Evolutionary conservation across 2,797 vertebrate species (phyloP), one percentile per base, ranked within the genome.

Genomic region (Eupleurogrammus muticus): DNA sequence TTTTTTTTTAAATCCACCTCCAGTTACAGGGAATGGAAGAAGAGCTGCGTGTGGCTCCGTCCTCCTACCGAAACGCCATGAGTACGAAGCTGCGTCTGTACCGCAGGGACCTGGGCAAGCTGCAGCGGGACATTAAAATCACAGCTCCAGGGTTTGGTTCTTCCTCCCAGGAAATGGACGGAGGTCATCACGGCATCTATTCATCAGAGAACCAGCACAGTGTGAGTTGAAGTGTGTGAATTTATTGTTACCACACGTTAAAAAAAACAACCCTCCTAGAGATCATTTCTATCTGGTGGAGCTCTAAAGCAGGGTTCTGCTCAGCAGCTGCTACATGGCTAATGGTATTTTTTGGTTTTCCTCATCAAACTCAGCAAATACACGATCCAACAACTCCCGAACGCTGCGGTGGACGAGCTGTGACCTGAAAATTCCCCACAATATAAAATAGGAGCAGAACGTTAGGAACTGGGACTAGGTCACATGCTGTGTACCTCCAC

Each of bases 1-100:
- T 14, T 44, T 58, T 2, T 34, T 46, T n/a, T n/a, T n/a, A n/a
- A n/a, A 40, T 73, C 23, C 13, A 0, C 68, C 21, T 75, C 0
- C 82, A 99, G 97, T 88, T 99, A 64, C 93, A 93, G 79, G 96
- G 96, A 52, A 99, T 99, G 98, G 97, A 99, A 48, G 94, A 96
- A 42, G 98, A 99, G 74, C 82, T 99, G 77, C 94, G 94, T 9
- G 87, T 85, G 0, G 97, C 97, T 10, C 97, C 97, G 0, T 21
- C 92, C 1, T 86, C 96, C 11, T 99, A 95, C 89, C 92, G 95
- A 59, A 97, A 95, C 58, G 88, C 95, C 16, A 99, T 99, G 97
- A 92, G 91, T 65, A 93, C 94, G 72, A 98, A 96, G 90, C 81
- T 99, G 57, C 94, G 96, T 11, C 87, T 95, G 0, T 97, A 99